phyloP scores from a whole-genome alignment of 2,797 vertebrate genomes.

The Prionace glauca region DNA sequence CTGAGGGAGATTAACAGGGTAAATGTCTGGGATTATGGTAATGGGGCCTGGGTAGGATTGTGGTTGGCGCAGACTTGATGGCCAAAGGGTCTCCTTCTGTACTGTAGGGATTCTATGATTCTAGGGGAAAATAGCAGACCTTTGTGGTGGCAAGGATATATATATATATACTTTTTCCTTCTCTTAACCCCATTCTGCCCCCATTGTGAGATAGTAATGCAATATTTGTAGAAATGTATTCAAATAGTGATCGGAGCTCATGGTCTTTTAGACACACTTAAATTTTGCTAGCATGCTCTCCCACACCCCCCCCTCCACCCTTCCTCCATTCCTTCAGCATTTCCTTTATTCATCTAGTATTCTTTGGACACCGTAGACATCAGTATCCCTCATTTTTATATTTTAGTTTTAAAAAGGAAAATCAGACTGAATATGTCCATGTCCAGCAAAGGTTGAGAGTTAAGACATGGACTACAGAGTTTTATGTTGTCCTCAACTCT shows the following conservation, averaged over 20 bases:
- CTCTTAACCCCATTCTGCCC: neutral
- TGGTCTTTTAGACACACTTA: neutral
- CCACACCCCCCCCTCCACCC: neutral
- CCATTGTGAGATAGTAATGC: neutral
- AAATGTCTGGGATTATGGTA: no score
- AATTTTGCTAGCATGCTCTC: neutral
- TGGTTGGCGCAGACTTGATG: no score
- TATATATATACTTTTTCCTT: neutral
- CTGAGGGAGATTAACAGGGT: no score
- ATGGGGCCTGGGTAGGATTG: no score
- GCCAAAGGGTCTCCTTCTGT: no score
- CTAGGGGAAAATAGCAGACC: no score
- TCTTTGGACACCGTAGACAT: no score
- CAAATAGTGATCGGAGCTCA: neutral
- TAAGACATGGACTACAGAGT: no score
- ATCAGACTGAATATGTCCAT: neutral
- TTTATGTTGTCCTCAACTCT: no score
- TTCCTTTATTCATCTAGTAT: no score
- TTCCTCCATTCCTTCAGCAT: neutral
- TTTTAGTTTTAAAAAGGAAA: neutral
- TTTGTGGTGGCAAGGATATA: neutral
- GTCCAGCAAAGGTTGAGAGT: neutral
- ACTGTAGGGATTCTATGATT: no score
- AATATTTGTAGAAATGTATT: neutral
- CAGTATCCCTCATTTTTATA: no score